These are phyloP conservation scores for Diplazon laetatorius DNA, from an alignment of 2,888 invertebrate species.

Conservation along the genomic window DNA sequence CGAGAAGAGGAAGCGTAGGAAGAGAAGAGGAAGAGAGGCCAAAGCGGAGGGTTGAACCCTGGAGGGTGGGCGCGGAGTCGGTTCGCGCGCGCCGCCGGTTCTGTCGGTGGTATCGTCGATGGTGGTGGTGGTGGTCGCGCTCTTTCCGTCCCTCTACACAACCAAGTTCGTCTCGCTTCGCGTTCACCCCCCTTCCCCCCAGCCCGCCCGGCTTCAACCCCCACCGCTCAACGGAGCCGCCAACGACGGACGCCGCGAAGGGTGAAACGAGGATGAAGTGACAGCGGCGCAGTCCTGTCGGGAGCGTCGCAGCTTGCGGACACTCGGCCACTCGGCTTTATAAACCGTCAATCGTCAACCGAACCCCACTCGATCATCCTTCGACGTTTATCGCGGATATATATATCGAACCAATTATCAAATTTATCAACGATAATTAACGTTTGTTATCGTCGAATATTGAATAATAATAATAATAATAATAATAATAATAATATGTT, in stretches of 20 bases:
- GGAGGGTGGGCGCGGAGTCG: constrained; percentile 53
- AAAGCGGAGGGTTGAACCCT: constrained; percentile 54
- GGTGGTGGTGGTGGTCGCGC: constrained; percentile 44
- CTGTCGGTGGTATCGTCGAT: constrained; percentile 27
- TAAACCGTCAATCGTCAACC: too few species aligned
- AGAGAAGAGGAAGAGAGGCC: constrained; percentile 26
- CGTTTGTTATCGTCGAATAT: too few species aligned
- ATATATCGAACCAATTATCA: too few species aligned
- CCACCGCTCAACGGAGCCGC: constrained; percentile 38
- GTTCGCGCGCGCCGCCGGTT: constrained; percentile 37
- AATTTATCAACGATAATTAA: too few species aligned
- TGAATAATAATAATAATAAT: too few species aligned
- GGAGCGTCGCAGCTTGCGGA: constrained; percentile 81
- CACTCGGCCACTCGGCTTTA: constrained; percentile 77
- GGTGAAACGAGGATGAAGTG: constrained; percentile 65
- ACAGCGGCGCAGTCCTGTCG: constrained; percentile 80
- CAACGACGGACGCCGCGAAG: constrained; percentile 61
- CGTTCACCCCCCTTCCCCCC: constrained; percentile 31
- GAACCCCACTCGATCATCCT: too few species aligned
- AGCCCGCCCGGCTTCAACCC: constrained; percentile 47
- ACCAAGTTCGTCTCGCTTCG: constrained; percentile 19
- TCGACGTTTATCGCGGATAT: too few species aligned
- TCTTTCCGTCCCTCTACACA: constrained; percentile 15
- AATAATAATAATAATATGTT: too few species aligned
- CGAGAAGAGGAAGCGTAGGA: constrained; percentile 14